These are phyloP conservation scores for Cyrtorhinus lividipennis DNA, from an alignment of 1,140 invertebrate genomes.

Conservation along the genomic window DNA sequence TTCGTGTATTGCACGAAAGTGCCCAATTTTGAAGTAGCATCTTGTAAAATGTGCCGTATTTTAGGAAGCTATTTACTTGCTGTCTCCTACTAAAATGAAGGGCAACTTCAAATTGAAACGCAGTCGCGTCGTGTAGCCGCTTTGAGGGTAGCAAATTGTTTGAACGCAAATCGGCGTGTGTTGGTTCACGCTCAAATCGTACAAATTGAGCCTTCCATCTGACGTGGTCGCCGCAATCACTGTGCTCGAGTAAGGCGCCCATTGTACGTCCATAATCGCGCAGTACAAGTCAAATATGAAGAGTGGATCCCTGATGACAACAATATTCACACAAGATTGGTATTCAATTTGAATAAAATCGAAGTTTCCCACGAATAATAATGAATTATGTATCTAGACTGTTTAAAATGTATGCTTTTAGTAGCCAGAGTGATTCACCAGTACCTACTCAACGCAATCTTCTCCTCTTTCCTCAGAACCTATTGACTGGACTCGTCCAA, in stretches of 20 bases:
- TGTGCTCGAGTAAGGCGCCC: constrained; percentile 90
- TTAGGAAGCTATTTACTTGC: too few relatives aligned
- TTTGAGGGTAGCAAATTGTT: constrained; percentile 65
- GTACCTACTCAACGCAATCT: too few relatives aligned
- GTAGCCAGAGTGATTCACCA: too few relatives aligned
- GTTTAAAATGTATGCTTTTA: too few relatives aligned
- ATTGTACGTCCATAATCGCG: constrained; percentile 81
- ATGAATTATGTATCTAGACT: too few relatives aligned
- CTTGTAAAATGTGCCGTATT: too few relatives aligned
- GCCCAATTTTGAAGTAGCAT: neutral
- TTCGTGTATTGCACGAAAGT: neutral
- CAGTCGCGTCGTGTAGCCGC: constrained; percentile 66
- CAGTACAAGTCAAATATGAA: constrained; percentile 88
- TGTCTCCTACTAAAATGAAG: constrained; percentile 79
- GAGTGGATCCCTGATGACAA: constrained; percentile 61
- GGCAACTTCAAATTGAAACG: constrained; percentile 73
- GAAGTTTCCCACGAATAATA: too few relatives aligned
- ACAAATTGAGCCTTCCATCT: constrained; percentile 80
- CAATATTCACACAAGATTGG: neutral
- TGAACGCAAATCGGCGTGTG: constrained; percentile 81
- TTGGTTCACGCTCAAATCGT: constrained; percentile 83
- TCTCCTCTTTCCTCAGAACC: too few relatives aligned
- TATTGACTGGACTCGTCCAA: too few relatives aligned
- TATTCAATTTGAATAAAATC: too few relatives aligned
- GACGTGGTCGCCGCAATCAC: constrained; percentile 84